These are phyloP conservation scores for Oreonectes daqikongensis DNA, from an alignment of 2,797 vertebrate species.

Conservation along the genomic window DNA sequence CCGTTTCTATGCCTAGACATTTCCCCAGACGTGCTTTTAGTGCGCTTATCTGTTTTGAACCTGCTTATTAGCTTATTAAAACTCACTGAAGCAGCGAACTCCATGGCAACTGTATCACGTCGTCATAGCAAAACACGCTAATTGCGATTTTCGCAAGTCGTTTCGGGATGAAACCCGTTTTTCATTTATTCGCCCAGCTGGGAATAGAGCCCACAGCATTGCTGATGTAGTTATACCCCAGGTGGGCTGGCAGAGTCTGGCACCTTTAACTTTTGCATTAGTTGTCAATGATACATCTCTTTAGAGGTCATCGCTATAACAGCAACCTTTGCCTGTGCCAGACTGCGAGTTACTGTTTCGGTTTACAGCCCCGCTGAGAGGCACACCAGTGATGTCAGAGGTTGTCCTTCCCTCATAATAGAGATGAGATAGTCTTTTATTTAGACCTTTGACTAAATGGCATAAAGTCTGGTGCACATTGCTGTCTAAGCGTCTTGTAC, in stretches of 20 bases:
- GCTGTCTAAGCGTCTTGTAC: background rate
- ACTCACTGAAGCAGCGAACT: conserved; percentile 37
- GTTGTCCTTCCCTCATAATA: conserved; percentile 12
- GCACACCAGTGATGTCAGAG: conserved; percentile 26
- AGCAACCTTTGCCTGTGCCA: conserved; percentile 29
- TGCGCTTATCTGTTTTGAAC: conserved; percentile 42
- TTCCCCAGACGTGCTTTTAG: conserved; percentile 27
- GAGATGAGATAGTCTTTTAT: background rate
- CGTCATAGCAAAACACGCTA: conserved; percentile 35
- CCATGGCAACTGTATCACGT: conserved; percentile 52
- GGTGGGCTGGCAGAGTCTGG: background rate
- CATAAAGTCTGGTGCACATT: background rate
- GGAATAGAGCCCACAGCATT: conserved; percentile 38
- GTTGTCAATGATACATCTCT: conserved; percentile 23
- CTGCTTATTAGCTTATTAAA: conserved; percentile 55
- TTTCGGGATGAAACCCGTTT: conserved; percentile 15
- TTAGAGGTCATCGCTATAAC: conserved; percentile 24
- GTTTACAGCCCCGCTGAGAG: background rate
- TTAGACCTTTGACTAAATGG: background rate
- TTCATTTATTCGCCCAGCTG: conserved; percentile 46
- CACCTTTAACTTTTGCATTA: conserved; percentile 43
- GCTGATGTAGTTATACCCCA: conserved; percentile 28
- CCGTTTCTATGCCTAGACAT: conserved; percentile 34
- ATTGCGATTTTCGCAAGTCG: conserved; percentile 48
- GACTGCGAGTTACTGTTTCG: conserved; percentile 19